These are phyloP conservation scores for Holotrichia oblita DNA, from an alignment of 1,140 invertebrate genomes.

Conservation along the genomic window DNA sequence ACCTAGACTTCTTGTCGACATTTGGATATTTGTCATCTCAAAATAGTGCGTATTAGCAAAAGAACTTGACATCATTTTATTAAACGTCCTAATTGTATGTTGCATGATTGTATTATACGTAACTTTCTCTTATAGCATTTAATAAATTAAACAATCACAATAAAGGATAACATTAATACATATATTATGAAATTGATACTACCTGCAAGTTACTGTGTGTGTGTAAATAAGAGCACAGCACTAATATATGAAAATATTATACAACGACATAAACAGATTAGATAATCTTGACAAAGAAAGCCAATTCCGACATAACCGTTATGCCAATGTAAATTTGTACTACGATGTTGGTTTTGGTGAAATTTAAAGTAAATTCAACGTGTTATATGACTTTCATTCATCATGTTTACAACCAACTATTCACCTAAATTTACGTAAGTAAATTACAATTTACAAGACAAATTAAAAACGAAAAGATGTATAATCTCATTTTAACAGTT, in stretches of 20 bases:
- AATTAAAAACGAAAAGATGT: too few species aligned
- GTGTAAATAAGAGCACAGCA: neutral
- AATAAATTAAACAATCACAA: neutral
- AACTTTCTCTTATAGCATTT: neutral
- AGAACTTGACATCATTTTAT: neutral
- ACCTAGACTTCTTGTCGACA: neutral
- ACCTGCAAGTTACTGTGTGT: too few species aligned
- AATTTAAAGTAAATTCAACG: conserved; percentile 23
- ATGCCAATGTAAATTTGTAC: conserved; percentile 17
- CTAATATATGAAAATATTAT: neutral
- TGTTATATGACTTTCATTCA: conserved; percentile 13
- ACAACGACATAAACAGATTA: conserved; percentile 4
- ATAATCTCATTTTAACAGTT: too few species aligned
- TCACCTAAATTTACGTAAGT: neutral
- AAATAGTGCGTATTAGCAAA: neutral
- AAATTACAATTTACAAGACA: too few species aligned
- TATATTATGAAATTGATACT: too few species aligned
- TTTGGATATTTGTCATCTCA: neutral
- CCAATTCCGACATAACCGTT: neutral
- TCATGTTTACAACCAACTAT: neutral
- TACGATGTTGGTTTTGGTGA: conserved; percentile 11
- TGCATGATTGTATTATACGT: too few species aligned
- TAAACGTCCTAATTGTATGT: too few species aligned
- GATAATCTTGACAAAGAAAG: conserved; percentile 30
- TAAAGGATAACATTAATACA: too few species aligned